A percentile compares a stretch with the other conserved stretches of the same genome.
Evolutionary conservation across 2,113 vertebrate species (phyloP).

Genomic region (Psilopsiagon aurifrons): DNA sequence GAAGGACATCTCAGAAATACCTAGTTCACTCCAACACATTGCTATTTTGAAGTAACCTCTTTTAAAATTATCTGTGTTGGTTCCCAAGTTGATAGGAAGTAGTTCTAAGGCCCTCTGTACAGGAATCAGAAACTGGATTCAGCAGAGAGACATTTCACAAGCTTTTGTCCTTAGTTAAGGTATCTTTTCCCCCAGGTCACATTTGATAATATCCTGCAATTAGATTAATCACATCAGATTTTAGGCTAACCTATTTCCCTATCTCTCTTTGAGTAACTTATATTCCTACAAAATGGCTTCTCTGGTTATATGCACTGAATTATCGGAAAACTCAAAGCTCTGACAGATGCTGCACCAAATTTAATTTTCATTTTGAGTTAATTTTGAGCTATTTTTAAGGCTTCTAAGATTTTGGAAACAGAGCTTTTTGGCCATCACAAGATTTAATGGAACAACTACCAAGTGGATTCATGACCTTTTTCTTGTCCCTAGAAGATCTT

Average conservation of each 20-base stretch:
- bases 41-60: neutral
- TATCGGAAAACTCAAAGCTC: neutral
- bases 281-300: neutral
- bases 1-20: neutral
- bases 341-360: neutral
- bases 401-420: neutral
- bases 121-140: neutral
- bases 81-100: neutral
- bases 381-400: neutral
- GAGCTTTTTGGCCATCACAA: neutral
- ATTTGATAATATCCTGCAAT: neutral
- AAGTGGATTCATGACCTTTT: neutral
- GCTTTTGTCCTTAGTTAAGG: neutral
- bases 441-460: neutral
- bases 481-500: neutral
- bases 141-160: neutral
- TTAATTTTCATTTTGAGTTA: neutral
- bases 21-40: neutral
- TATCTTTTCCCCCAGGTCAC: neutral
- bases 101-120: neutral
- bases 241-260: neutral
- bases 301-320: neutral
- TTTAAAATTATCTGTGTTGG: rapidly evolving
- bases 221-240: neutral
- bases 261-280: neutral